Evolutionary conservation across 2,113 vertebrate genomes (phyloP), one percentile per base, ranked within the genome.

Genomic region (Cochlearius cochlearius): DNA sequence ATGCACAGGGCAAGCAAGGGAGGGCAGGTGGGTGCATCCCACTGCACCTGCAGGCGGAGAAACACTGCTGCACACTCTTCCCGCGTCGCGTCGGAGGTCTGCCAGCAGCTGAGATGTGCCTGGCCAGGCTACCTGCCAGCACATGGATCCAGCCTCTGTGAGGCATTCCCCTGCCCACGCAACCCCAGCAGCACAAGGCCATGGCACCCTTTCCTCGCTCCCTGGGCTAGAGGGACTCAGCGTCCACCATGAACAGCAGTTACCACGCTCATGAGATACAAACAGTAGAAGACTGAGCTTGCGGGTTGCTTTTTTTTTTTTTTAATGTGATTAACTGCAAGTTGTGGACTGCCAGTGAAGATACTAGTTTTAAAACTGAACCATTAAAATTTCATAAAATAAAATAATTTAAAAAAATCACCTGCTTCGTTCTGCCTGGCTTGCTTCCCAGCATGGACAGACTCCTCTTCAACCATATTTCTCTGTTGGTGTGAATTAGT

Each of bases 61-160:
- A 60, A 68, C 17, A 15, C n/a, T 21, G 6, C 49, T 23, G 15
- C 49, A 11, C 3, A 0, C 20, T 3, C 30, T 47, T 41, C 5
- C 3, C 36, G 5, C 1, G 3, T n/a, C 36, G 5, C 1, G 3
- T n/a, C 75, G 25, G 47, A 27, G 30, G 30, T 5, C 36, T 47
- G 41, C 36, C 39, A 67, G 60, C 43, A 75, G 47, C 62, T 2
- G 15, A 62, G 36, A 8, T 3, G 10, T 15, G 22, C 36, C 50
- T 45, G 21, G 22, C 22, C 62, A 56, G 84, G 32, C 55, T 21
- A 9, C 32, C 50, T 59, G n/a, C 25, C 49, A 55, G 18, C 2
- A 1, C 59, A 22, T 0, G 1, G 26, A 43, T 19, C 29, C 69
- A 18, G 13, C 9, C 16, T 38, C 15, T 4, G 0, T 2, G 7